Percentiles rank a stretch among this genome's conserved stretches.
phyloP scores from a whole-genome alignment of 1,140 invertebrate genomes.

The Planococcus citri region DNA sequence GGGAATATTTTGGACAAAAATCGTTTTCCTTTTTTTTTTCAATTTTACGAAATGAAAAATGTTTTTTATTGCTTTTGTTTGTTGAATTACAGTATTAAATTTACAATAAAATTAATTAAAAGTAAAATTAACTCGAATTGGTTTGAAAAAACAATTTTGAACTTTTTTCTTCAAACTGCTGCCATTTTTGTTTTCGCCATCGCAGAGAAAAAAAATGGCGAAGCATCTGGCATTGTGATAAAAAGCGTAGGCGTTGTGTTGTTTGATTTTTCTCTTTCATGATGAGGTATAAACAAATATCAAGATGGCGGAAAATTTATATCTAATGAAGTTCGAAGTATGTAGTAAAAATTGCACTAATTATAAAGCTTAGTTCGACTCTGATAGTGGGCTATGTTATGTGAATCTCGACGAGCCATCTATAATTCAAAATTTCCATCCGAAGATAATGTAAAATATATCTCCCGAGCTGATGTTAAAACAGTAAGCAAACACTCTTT shows the following conservation, averaged over 20 bases:
- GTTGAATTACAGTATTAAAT: no score
- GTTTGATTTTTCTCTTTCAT: neutral
- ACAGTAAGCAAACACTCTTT: neutral
- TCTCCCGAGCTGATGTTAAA: slow-evolving; percentile 11
- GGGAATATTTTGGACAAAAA: no score
- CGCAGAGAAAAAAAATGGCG: neutral
- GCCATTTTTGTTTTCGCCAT: no score
- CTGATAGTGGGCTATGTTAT: slow-evolving; percentile 4
- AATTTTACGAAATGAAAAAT: no score
- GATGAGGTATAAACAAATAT: neutral
- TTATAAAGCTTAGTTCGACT: neutral
- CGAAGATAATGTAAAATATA: neutral
- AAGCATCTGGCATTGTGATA: neutral
- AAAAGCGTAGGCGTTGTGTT: neutral
- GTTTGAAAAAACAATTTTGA: no score
- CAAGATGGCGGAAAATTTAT: slow-evolving; percentile 20
- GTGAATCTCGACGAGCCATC: neutral
- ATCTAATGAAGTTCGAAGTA: slow-evolving; percentile 4
- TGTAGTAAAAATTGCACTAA: neutral
- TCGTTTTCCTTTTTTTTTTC: no score
- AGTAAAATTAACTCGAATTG: no score
- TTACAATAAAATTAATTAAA: no score
- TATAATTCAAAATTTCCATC: neutral
- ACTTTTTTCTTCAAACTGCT: no score
- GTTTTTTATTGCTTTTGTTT: no score